phyloP scores from a whole-genome alignment of 1,140 invertebrate species.

The Drosophila paulistorum region DNA sequence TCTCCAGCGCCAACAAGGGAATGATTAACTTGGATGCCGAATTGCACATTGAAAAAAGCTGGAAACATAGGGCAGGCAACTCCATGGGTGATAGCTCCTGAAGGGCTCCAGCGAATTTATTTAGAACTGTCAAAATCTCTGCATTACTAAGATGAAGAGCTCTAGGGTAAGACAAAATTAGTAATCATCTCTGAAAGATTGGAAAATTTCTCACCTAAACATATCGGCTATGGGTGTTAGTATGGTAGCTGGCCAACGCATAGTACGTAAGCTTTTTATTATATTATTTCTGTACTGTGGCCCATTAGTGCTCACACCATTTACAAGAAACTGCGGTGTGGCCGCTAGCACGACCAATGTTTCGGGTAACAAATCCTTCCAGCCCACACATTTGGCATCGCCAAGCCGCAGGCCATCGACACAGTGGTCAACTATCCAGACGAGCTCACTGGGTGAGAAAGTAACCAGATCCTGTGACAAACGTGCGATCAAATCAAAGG shows the following conservation, averaged over 20 bases:
- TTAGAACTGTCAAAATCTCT: slow-evolving; percentile 81
- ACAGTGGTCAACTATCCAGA: slow-evolving; percentile 82
- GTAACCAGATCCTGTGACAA: slow-evolving; percentile 82
- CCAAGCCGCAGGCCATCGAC: slow-evolving; percentile 82
- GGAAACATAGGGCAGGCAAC: slow-evolving; percentile 83
- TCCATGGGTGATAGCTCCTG: slow-evolving; percentile 83
- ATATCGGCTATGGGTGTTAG: slow-evolving; percentile 83
- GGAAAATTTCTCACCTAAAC: slow-evolving; percentile 77
- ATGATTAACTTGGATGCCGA: slow-evolving; percentile 73
- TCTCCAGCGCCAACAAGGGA: slow-evolving; percentile 80
- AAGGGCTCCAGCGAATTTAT: slow-evolving; percentile 82
- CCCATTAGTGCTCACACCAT: slow-evolving; percentile 79
- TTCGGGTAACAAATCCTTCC: slow-evolving; percentile 84
- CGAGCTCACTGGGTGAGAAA: slow-evolving; percentile 78
- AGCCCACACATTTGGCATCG: slow-evolving; percentile 81
- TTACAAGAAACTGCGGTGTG: slow-evolving; percentile 70
- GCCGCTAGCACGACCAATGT: slow-evolving; percentile 72
- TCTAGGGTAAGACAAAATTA: slow-evolving; percentile 37
- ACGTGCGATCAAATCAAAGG: slow-evolving; percentile 79
- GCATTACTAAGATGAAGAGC: slow-evolving; percentile 69
- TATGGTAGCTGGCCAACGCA: slow-evolving; percentile 80
- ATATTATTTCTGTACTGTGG: slow-evolving; percentile 78
- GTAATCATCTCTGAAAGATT: background rate
- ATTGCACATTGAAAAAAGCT: slow-evolving; percentile 83
- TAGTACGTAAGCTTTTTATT: slow-evolving; percentile 76